These are phyloP conservation scores for Diorhabda sublineata DNA, from an alignment of 1,140 invertebrate species.

Conservation along the genomic window DNA sequence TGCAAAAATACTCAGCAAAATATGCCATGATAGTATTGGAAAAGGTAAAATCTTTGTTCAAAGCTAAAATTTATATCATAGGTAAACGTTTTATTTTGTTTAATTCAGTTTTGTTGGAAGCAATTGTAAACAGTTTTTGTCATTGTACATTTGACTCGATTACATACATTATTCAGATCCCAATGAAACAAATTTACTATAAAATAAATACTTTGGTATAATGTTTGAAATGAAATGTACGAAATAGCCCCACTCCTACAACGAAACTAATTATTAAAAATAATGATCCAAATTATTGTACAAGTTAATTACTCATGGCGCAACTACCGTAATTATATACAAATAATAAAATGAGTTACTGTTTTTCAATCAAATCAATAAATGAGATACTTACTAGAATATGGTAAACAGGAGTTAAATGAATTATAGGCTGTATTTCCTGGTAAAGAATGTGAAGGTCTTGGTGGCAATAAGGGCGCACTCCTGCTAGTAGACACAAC, in stretches of 20 bases:
- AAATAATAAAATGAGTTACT: neutral
- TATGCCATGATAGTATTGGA: no score
- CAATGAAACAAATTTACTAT: neutral
- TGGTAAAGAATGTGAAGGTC: constrained; percentile 30
- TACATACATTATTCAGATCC: no score
- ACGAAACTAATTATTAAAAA: neutral
- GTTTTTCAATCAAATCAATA: neutral
- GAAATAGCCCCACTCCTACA: neutral
- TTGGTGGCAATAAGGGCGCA: constrained; percentile 39
- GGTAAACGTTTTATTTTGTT: no score
- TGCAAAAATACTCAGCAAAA: no score
- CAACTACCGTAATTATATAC: neutral
- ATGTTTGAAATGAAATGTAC: neutral
- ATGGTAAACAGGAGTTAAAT: constrained; percentile 28
- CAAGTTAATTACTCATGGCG: neutral
- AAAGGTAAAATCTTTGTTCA: no score
- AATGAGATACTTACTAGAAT: constrained; percentile 22
- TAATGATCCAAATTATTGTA: neutral
- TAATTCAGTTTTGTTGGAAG: no score
- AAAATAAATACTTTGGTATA: neutral
- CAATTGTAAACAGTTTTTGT: no score
- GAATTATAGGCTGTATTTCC: constrained; percentile 16
- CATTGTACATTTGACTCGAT: no score
- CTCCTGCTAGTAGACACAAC: constrained; percentile 17
- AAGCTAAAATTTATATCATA: no score